phyloP scores from a whole-genome alignment of 2,113 vertebrate genomes.

The Bambusicola thoracicus region DNA sequence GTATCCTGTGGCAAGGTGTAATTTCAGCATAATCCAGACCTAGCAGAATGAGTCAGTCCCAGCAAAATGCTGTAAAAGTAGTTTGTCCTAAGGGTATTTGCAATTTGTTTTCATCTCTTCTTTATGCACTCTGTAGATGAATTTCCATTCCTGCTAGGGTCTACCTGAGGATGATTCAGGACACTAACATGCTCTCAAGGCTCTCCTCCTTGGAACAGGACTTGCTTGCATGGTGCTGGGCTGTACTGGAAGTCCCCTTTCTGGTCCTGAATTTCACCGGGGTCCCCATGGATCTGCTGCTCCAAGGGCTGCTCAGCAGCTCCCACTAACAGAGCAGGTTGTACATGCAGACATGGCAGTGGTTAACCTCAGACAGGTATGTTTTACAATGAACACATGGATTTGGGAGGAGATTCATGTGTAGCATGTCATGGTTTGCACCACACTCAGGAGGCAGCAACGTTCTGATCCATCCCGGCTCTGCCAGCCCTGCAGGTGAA shows the following conservation, averaged over 20 bases:
- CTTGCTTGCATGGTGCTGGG: background rate
- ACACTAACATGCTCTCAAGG: background rate
- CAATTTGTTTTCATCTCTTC: background rate
- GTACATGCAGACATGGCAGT: background rate
- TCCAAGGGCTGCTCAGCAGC: background rate
- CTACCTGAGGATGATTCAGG: background rate
- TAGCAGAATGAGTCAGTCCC: background rate
- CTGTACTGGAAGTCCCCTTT: background rate
- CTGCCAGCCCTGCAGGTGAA: background rate
- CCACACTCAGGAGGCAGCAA: background rate
- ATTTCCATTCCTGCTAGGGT: background rate
- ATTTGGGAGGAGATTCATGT: background rate
- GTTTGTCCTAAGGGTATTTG: fast-evolving
- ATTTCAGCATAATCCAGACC: conserved; percentile 38
- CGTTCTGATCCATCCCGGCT: background rate
- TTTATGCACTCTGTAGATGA: background rate
- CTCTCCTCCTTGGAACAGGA: background rate
- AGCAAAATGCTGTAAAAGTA: background rate
- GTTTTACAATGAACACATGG: background rate
- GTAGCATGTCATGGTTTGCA: background rate
- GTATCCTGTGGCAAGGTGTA: conserved; percentile 49
- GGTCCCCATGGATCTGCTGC: background rate
- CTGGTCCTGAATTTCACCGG: background rate
- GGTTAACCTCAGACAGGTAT: background rate
- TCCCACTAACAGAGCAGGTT: background rate